Conservation (phyloP, 2,888 invertebrate species). For the Ectemnius continuus region DNA sequence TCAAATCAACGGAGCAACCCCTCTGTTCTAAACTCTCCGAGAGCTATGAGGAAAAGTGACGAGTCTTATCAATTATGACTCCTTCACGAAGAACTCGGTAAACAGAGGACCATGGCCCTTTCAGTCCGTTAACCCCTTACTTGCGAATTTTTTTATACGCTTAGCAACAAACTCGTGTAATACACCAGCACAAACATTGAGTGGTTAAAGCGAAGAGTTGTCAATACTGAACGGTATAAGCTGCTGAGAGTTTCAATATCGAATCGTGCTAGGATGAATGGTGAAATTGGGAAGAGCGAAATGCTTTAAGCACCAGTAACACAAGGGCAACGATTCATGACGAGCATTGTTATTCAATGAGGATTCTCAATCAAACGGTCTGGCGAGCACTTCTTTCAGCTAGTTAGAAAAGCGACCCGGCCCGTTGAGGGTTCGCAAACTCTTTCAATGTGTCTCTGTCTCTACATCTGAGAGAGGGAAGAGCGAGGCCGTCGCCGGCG, state of each 20-base stretch:
- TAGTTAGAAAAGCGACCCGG: neutral
- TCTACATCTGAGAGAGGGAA: conserved; percentile 8
- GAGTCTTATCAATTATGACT: neutral
- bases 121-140: too few relatives aligned
- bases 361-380: neutral
- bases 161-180: too few relatives aligned
- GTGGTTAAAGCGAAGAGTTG: neutral
- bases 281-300: too few relatives aligned
- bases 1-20: neutral
- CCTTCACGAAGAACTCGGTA: neutral
- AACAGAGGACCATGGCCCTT: neutral
- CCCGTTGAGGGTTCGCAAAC: neutral
- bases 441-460: neutral
- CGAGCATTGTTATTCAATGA: too few relatives aligned
- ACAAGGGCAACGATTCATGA: too few relatives aligned
- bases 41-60: neutral
- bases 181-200: neutral
- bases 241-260: too few relatives aligned
- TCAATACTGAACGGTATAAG: neutral
- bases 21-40: neutral
- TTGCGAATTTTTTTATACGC: too few relatives aligned
- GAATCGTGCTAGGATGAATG: too few relatives aligned
- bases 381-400: neutral
- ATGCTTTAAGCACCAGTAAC: too few relatives aligned
- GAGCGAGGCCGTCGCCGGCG: conserved; percentile 16